Percentiles rank a stretch among this genome's conserved stretches.
phyloP scores from a whole-genome alignment of 2,113 vertebrate species.

The Chamaetylas fuelleborni region DNA sequence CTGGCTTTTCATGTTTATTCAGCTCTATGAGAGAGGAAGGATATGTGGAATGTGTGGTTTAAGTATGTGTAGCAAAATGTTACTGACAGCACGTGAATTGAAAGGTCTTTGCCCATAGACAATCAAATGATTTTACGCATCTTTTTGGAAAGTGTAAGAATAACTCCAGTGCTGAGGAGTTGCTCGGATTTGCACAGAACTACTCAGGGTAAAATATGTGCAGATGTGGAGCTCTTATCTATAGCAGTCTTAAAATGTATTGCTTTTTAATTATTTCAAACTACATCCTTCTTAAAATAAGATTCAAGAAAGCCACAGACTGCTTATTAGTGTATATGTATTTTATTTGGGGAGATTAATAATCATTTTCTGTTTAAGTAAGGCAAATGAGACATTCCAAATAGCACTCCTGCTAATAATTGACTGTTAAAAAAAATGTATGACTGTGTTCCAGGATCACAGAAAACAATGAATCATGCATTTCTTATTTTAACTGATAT shows the following conservation, averaged over 20 bases:
- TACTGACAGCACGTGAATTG: not conserved
- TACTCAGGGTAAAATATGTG: not conserved
- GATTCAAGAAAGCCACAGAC: not conserved
- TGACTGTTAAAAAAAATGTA: not conserved
- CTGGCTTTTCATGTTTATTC: not conserved
- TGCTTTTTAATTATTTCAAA: not conserved
- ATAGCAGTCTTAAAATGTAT: not conserved
- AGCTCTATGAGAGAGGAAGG: not conserved
- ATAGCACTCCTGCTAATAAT: not conserved
- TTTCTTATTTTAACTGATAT: conserved; percentile 8
- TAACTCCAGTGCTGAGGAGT: not conserved
- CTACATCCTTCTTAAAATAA: not conserved
- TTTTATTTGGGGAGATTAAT: not conserved
- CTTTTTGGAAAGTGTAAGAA: not conserved
- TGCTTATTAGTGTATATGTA: not conserved
- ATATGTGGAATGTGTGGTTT: not conserved
- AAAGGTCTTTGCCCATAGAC: not conserved
- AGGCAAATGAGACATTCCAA: not conserved
- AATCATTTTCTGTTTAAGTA: not conserved
- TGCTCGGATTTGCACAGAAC: not conserved
- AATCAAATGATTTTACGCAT: not conserved
- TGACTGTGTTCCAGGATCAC: rapidly evolving
- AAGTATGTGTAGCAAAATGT: not conserved
- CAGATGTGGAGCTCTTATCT: not conserved
- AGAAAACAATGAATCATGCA: not conserved